Base-by-base conservation (phyloP, 2,888 invertebrate species). In the Drosophila phalerata region DNA sequence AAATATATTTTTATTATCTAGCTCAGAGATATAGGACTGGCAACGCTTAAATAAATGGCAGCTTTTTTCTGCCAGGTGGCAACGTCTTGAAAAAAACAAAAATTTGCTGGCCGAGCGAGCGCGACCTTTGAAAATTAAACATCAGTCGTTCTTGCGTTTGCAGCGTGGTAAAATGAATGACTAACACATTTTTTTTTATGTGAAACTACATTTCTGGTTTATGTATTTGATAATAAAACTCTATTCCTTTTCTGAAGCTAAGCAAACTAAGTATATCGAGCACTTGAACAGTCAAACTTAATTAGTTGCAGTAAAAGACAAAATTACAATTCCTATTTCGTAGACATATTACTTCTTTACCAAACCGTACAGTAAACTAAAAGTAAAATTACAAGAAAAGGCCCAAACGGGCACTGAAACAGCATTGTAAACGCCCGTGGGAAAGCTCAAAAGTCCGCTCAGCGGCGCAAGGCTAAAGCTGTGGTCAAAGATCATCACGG, bases 371-470 rank as follows among this genome's bases (percentile, higher is more conserved):
- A 92, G 58, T 45, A 89, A 74, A 64, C 92, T 90, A 64, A 93
- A 92, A 4, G 93, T 91, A 43, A 93, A 91, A 79, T 93, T 93
- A 82, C 93, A 93, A 11, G 93, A 93, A 64, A 94, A 90, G 0
- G 93, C 91, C 94, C 94, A 94, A 68, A 93, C 92, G 57, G 94
- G 94, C 60, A 93, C 93, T 0, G 94, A 94, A 43, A 94, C 91
- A 2, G 92, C 92, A 83, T 93, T 93, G 1, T 84, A 78, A n/a
- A 92, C 79, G 9, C 92, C 92, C 55, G 93, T 93, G 11, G 94
- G 94, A 89, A 93, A 94, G 2, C 93, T 93, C 19, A 94, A 91
- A 5, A 94, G 66, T 5, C 90, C 91, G n/a, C 90, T 90, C 66
- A 94, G 92, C 4, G 94, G 94, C 45, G 85, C 89, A 64, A 94